Percentiles rank a stretch among this genome's conserved stretches.
Conservation (phyloP, 1,140 invertebrate genomes). For the Calliopsis andreniformis region DNA sequence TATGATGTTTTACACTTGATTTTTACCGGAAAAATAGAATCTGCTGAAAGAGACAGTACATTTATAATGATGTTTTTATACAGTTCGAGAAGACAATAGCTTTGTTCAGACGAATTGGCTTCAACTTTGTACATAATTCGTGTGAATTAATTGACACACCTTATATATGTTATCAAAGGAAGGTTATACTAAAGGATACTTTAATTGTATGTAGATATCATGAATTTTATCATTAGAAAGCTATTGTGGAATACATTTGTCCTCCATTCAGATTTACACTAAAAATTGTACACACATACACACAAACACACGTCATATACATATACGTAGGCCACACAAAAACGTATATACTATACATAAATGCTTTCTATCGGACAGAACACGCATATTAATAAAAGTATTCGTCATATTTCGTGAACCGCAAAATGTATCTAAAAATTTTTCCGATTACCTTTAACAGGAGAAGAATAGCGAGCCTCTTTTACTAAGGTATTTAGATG, state of each 20-base stretch:
- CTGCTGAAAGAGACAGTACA: background rate
- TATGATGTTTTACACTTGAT: slow-evolving; percentile 1
- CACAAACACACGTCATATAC: background rate
- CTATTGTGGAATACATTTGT: slow-evolving; percentile 24
- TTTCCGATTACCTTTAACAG: slow-evolving; percentile 21
- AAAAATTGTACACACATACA: slow-evolving; percentile 11
- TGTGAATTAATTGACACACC: background rate
- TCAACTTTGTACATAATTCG: slow-evolving; percentile 1
- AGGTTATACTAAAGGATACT: background rate
- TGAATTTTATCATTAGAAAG: slow-evolving; percentile 18
- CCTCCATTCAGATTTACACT: slow-evolving; percentile 36
- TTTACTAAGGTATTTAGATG: slow-evolving; percentile 41
- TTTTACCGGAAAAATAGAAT: background rate
- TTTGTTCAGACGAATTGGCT: slow-evolving; percentile 9
- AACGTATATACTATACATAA: slow-evolving; percentile 22
- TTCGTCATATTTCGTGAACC: slow-evolving; percentile 31
- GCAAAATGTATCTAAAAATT: slow-evolving; percentile 37
- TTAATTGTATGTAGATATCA: background rate
- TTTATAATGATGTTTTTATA: slow-evolving; percentile 32
- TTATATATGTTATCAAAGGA: background rate
- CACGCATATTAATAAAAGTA: slow-evolving; percentile 33
- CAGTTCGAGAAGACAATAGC: slow-evolving; percentile 3
- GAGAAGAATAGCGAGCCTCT: slow-evolving; percentile 16
- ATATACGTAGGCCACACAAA: background rate
- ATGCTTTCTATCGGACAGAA: slow-evolving; percentile 32